Evolutionary conservation across 1,140 invertebrate species (phyloP), one percentile per base, ranked within the genome.

Genomic region (Drosophila insularis): DNA sequence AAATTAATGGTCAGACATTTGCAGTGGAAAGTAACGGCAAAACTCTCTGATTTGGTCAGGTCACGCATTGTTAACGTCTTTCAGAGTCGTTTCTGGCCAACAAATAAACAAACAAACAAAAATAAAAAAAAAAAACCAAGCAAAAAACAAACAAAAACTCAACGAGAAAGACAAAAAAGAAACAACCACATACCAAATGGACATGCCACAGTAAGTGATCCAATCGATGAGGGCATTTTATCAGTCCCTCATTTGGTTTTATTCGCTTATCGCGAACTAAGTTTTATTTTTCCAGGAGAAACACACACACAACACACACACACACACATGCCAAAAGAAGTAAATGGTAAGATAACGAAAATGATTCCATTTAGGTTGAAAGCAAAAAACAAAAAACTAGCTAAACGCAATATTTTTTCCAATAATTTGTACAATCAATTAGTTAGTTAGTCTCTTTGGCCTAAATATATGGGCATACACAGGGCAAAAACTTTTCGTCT

Each of bases 251-350:
- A 54, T 69, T 63, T 64, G 39, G 55, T 40, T 72, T 65, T 58
- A 32, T 55, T 68, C 50, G 59, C 75, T 87, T 87, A 87, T 87
- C 84, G 76, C 66, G 11, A 71, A 74, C 67, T 87, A 76, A 77
- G 8, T 21, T 50, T 50, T 46, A 17, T 46, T 87, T 86, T 80
- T 19, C 27, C 39, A 27, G 50, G n/a, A 62, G 14, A 31, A 61
- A 31, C 66, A 19, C 32, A 17, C 40, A 14, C 19, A 14, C 5
- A 50, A 31, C 32, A 35, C 32, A 35, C 32, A 8, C 32, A 32
- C 32, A 32, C 4, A 32, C 32, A 8, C 14, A 37, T 13, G 19
- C 11, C 6, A 11, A 63, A 56, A 61, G 70, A 77, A 77, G 23
- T 37, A 14, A 43, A 62, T 46, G n/a, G 40, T 10, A 50, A 50